These are phyloP conservation scores for Akabosia matsudoensis DNA, from an alignment of 1,140 invertebrate genomes.

Conservation along the genomic window DNA sequence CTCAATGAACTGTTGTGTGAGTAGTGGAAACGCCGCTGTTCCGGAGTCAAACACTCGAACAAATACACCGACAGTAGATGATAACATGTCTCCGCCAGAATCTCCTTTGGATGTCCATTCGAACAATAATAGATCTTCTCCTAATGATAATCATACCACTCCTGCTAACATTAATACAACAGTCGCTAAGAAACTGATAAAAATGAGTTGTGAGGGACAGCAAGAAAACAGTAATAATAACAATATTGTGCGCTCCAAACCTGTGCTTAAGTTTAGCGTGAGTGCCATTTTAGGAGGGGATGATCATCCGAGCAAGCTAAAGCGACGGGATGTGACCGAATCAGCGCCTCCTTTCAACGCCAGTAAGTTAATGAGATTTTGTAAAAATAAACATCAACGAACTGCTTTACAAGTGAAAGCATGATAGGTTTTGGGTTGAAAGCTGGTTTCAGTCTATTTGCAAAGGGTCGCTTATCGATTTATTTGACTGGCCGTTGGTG, in stretches of 20 bases:
- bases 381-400: too few species aligned
- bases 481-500: too few species aligned
- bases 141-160: neutral
- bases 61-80: constrained; percentile 9
- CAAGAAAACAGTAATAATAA: constrained; percentile 32
- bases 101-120: neutral
- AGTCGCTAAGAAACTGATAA: neutral
- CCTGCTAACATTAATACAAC: neutral
- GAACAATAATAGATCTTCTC: neutral
- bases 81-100: neutral
- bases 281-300: constrained; percentile 78
- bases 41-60: neutral
- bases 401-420: too few species aligned
- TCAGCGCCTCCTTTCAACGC: constrained; percentile 43
- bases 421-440: too few species aligned
- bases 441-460: too few species aligned
- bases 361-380: constrained; percentile 37
- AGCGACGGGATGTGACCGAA: constrained; percentile 23
- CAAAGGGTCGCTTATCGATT: too few species aligned
- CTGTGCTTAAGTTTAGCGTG: constrained; percentile 86
- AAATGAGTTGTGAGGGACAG: constrained; percentile 33
- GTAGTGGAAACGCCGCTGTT: neutral
- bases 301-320: constrained; percentile 49
- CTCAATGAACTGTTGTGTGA: neutral
- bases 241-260: constrained; percentile 56